These are phyloP conservation scores for Coryphaenoides rupestris DNA, from an alignment of 2,113 vertebrate genomes.

Conservation along the genomic window DNA sequence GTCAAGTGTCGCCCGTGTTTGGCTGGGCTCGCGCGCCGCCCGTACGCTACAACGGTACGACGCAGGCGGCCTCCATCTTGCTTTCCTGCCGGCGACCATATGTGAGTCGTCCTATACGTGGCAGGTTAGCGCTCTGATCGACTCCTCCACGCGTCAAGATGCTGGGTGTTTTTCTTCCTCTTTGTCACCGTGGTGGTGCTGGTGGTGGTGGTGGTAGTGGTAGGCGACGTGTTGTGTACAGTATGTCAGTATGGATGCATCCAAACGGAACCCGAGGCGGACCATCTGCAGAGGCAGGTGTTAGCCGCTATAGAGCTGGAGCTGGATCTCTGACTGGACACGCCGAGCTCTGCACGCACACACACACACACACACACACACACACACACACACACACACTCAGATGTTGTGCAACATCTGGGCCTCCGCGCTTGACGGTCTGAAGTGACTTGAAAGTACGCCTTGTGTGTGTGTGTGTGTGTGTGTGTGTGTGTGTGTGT, in stretches of 20 bases:
- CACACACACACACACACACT: conserved; percentile 36
- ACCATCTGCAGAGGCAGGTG: conserved; percentile 65
- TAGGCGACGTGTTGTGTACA: background rate
- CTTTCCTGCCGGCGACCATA: conserved; percentile 44
- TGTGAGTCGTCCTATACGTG: conserved; percentile 38
- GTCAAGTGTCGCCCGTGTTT: too few relatives aligned
- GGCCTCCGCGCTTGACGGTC: conserved; percentile 34
- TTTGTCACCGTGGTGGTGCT: conserved; percentile 13
- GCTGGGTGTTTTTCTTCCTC: too few relatives aligned
- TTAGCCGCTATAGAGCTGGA: conserved; percentile 49
- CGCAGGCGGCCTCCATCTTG: conserved; percentile 8
- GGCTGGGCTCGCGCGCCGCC: too few relatives aligned
- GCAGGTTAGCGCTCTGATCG: conserved; percentile 31
- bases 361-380: conserved; percentile 47
- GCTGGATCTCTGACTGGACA: conserved; percentile 58
- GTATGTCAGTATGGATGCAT: conserved; percentile 26
- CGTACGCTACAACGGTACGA: too few relatives aligned
- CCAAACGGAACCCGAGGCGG: conserved; percentile 49
- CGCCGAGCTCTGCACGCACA: conserved; percentile 26
- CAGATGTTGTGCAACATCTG: conserved; percentile 65
- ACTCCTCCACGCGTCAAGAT: conserved; percentile 9
- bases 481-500: too few relatives aligned
- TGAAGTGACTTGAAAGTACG: conserved; percentile 38
- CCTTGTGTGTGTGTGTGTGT: background rate
- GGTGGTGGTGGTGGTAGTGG: too few relatives aligned